Evolutionary conservation across 2,113 vertebrate species (phyloP).

Genomic region (Cinclus cinclus): DNA sequence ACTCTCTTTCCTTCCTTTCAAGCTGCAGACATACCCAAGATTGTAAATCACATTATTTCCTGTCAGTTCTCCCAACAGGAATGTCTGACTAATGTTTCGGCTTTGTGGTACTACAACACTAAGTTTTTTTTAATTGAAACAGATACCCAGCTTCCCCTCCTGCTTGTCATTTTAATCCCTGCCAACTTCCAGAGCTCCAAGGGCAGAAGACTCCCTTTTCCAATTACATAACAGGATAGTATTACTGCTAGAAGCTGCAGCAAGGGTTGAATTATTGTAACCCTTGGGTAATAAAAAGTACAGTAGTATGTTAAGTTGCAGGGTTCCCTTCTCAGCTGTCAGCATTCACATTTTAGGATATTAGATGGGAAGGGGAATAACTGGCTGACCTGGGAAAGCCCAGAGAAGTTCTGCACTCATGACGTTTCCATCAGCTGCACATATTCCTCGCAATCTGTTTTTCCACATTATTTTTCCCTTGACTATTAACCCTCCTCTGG

Average conservation of each 20-base stretch:
- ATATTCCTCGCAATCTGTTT: background rate
- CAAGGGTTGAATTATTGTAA: background rate
- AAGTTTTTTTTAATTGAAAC: background rate
- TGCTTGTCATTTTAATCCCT: background rate
- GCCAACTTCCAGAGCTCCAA: background rate
- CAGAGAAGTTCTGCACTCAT: background rate
- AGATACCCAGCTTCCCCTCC: slow-evolving; percentile 5
- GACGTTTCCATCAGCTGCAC: background rate
- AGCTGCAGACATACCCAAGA: background rate
- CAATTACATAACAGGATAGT: background rate
- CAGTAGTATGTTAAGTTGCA: background rate
- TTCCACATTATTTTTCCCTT: background rate
- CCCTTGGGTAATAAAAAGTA: background rate
- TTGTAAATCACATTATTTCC: background rate
- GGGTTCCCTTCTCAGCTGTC: background rate
- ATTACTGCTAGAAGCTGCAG: background rate
- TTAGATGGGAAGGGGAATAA: background rate
- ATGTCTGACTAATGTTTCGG: slow-evolving; percentile 16
- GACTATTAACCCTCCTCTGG: slow-evolving; percentile 5
- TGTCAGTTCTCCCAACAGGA: background rate
- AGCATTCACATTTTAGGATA: background rate
- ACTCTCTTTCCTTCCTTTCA: background rate
- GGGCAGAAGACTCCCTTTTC: slow-evolving; percentile 10
- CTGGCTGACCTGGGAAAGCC: background rate
- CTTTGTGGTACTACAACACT: background rate